Percentiles rank a stretch among this genome's conserved stretches.
Evolutionary conservation across 2,888 invertebrate genomes (phyloP).

Genomic region (Balanococcus diminutus): DNA sequence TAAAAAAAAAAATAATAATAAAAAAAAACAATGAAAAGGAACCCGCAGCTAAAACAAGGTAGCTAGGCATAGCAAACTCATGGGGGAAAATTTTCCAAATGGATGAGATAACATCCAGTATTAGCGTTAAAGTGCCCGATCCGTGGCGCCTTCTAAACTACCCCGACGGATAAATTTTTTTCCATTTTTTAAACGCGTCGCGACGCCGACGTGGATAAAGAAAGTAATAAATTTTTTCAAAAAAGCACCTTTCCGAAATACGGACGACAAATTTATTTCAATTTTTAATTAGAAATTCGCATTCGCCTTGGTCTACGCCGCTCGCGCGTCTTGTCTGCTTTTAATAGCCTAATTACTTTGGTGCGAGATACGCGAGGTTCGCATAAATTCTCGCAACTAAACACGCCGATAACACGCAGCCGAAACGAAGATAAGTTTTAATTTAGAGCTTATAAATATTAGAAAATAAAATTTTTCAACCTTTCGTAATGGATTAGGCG

Average conservation of each 20-base stretch:
- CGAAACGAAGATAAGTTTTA: slow-evolving; percentile 9
- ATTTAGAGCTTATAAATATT: slow-evolving; percentile 27
- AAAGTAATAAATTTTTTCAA: neutral
- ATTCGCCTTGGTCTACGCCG: neutral
- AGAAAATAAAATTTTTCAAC: slow-evolving; percentile 6
- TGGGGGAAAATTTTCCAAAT: neutral
- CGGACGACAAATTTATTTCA: slow-evolving; percentile 18
- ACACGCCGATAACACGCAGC: slow-evolving; percentile 11
- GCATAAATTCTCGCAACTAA: slow-evolving; percentile 18
- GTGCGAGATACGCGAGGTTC: neutral
- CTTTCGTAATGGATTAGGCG: neutral
- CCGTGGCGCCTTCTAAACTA: neutral
- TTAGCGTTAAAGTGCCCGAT: neutral
- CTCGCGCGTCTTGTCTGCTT: neutral
- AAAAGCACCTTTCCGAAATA: slow-evolving; percentile 5
- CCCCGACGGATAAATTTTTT: neutral
- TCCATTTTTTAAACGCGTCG: neutral
- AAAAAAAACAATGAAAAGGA: neutral
- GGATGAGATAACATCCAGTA: neutral
- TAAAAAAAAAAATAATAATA: no score
- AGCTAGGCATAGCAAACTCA: no score
- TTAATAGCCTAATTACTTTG: slow-evolving; percentile 18
- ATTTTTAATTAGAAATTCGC: slow-evolving; percentile 26
- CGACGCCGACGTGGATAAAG: neutral
- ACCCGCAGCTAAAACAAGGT: neutral